Evolutionary conservation across 23 tunicate species (phyloP), one percentile per base, ranked within the genome.

Genomic region (Styela clava): DNA sequence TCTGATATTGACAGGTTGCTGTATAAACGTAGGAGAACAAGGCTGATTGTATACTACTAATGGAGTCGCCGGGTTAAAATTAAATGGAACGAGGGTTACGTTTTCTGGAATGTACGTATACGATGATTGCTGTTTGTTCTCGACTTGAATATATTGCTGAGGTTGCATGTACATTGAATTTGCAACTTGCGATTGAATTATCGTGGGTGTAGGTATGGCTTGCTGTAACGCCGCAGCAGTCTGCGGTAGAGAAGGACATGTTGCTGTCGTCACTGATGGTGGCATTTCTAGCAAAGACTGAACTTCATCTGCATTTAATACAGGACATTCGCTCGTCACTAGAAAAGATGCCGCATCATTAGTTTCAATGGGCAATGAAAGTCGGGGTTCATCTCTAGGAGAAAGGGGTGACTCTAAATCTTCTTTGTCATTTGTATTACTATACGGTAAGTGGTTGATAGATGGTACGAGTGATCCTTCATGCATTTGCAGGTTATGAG

Each of bases 251-350:
- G 78, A 12, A 3, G 37, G 1, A 34, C 78, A 72, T 16, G 52
- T 31, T 9, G 27, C 65, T 52, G 81, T 51, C 33, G 64, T 27
- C n/a, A n/a, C n/a, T 16, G 33, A 1, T 2, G 31, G 65, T 64
- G 81, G 81, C 65, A 76, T 52, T 16, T 85, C 89, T 31, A 91
- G 35, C 27, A 91, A 34, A 2, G 97, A 86, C 64, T 86, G 74
- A 1, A 91, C 97, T 36, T 91, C 97, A 33, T 91, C 97, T 21
- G 87, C 97, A 72, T 88, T 91, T 18, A 91, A 71, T 31, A 91
- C 90, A 12, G 97, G 97, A 33, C 90, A 91, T 35, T 85, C 97
- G 80, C 90, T 81, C 30, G 90, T 63, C 27, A 73, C 79, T n/a
- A 86, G 36, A 31, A 85, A 83, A 3, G 80, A 51, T 16, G 77